These are phyloP conservation scores for Bufotes viridis DNA, from an alignment of 2,797 vertebrate species.

Conservation along the genomic window DNA sequence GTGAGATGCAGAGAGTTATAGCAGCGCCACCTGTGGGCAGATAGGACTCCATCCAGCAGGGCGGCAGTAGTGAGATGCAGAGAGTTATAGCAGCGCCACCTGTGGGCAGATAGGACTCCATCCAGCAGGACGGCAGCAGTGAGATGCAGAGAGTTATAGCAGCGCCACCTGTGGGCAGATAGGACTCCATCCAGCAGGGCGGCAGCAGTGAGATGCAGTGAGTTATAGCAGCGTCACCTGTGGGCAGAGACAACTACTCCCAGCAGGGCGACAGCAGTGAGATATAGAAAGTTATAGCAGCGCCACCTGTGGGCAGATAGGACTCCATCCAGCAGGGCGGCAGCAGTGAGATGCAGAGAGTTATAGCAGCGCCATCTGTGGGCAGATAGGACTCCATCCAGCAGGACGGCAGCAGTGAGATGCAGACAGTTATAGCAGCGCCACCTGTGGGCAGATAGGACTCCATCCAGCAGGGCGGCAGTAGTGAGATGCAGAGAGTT, in stretches of 20 bases:
- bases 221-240: no score
- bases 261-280: background rate
- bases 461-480: background rate
- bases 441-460: no score
- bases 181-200: background rate
- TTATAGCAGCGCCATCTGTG: no score
- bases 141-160: background rate
- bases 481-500: no score
- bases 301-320: no score
- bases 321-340: no score
- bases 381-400: no score
- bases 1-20: background rate
- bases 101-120: no score
- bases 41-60: background rate
- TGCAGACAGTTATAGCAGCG: background rate
- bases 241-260: no score
- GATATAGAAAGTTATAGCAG: no score
- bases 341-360: no score
- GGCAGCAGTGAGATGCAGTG: background rate
- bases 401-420: background rate
- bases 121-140: background rate
- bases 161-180: background rate
- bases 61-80: background rate
- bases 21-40: background rate
- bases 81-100: no score